A percentile compares a stretch with the other conserved stretches of the same genome.
These are phyloP conservation scores for Cerceris rybyensis DNA, from an alignment of 2,888 invertebrate genomes.

Conservation along the genomic window DNA sequence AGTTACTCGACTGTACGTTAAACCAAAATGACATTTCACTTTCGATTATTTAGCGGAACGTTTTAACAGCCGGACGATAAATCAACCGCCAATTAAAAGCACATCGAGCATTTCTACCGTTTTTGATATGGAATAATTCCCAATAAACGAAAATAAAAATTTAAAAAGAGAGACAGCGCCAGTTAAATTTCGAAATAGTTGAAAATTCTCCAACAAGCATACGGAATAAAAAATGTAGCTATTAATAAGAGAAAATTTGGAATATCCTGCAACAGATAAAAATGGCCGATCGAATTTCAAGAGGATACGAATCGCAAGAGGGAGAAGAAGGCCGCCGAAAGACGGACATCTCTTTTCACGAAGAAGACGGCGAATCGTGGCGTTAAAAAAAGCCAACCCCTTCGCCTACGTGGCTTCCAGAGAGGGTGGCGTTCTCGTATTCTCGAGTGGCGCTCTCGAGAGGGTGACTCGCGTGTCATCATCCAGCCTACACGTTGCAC, in stretches of 20 bases:
- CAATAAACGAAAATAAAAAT: neutral
- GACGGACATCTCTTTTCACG: constrained; percentile 27
- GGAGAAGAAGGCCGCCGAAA: constrained; percentile 4
- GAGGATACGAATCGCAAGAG: neutral
- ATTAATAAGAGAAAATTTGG: no score
- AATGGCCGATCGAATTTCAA: no score
- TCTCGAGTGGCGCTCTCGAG: constrained; percentile 50
- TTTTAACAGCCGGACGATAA: no score
- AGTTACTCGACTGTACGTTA: no score
- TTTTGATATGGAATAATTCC: neutral
- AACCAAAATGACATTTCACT: no score
- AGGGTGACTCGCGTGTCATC: constrained; percentile 52
- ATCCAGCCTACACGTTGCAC: constrained; percentile 27
- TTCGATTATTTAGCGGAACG: no score
- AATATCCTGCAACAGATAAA: no score
- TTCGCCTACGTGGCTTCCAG: constrained; percentile 44
- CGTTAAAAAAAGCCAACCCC: constrained; percentile 38
- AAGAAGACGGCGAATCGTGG: constrained; percentile 30
- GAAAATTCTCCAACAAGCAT: neutral
- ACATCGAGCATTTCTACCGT: no score
- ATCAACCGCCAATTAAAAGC: no score
- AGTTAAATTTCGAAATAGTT: neutral
- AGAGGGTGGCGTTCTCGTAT: constrained; percentile 52
- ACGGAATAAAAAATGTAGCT: no score
- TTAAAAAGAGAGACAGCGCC: neutral